Evolutionary conservation across 2,888 invertebrate genomes (phyloP).

Genomic region (Cephalotes varians): DNA sequence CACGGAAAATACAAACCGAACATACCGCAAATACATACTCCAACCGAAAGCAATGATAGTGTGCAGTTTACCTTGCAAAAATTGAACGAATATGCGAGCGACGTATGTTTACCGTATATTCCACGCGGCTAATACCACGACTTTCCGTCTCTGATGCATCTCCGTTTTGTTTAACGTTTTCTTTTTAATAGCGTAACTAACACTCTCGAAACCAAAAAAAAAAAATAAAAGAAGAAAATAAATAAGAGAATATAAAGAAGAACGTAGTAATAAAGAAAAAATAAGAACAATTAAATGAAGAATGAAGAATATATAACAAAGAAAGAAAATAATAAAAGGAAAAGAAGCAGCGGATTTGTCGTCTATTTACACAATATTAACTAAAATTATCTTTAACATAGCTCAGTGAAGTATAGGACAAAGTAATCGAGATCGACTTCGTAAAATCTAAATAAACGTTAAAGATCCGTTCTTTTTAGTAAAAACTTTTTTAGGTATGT

Average conservation of each 20-base stretch:
- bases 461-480: neutral
- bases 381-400: constrained; percentile 6
- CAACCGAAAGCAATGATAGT: constrained; percentile 9
- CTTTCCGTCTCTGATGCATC: constrained; percentile 57
- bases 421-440: constrained; percentile 4
- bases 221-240: neutral
- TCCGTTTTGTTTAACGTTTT: constrained; percentile 12
- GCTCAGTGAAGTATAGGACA: neutral
- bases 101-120: constrained; percentile 27
- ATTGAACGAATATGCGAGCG: constrained; percentile 34
- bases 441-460: constrained; percentile 1
- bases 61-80: constrained; percentile 30
- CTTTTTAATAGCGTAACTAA: neutral
- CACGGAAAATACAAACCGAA: constrained; percentile 15
- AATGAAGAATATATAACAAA: neutral
- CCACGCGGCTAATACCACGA: constrained; percentile 15
- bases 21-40: constrained; percentile 38
- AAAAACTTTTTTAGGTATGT: neutral
- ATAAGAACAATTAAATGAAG: neutral
- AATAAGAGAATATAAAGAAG: neutral
- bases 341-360: neutral
- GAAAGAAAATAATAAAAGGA: neutral
- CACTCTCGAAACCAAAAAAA: neutral
- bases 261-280: neutral
- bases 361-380: neutral